Conservation (phyloP, 1,140 invertebrate species). For the Listronotus bonariensis region DNA sequence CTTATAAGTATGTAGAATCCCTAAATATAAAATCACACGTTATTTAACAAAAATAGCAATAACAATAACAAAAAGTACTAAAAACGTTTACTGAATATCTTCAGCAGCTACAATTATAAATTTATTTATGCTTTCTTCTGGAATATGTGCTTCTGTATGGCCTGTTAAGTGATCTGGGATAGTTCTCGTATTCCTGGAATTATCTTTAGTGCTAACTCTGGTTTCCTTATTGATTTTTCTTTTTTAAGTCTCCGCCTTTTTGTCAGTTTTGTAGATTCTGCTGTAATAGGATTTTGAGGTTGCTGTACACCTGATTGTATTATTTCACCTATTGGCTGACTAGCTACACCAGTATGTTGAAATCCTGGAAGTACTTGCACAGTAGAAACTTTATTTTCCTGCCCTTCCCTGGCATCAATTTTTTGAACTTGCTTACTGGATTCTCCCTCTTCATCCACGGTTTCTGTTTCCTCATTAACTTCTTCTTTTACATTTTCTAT, state of each 20-base stretch:
- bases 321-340: neutral
- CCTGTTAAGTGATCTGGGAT: neutral
- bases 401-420: neutral
- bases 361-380: neutral
- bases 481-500: neutral
- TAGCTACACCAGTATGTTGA: neutral
- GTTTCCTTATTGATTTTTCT: conserved; percentile 15
- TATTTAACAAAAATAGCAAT: conserved; percentile 11
- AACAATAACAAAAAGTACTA: conserved; percentile 4
- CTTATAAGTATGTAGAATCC: neutral
- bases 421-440: neutral
- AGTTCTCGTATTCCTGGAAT: neutral
- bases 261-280: neutral
- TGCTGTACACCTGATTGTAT: neutral
- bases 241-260: conserved; percentile 17
- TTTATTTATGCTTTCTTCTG: conserved; percentile 27
- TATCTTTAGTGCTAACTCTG: conserved; percentile 5
- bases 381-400: neutral
- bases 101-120: conserved; percentile 30
- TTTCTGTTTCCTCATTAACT: neutral
- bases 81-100: neutral
- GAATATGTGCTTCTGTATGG: conserved; percentile 9
- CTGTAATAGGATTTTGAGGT: neutral
- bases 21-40: conserved; percentile 16
- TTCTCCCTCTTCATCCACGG: conserved; percentile 12